Evolutionary conservation across 2,797 vertebrate genomes (phyloP).

Genomic region (Oryzias dopingdopingensis): DNA sequence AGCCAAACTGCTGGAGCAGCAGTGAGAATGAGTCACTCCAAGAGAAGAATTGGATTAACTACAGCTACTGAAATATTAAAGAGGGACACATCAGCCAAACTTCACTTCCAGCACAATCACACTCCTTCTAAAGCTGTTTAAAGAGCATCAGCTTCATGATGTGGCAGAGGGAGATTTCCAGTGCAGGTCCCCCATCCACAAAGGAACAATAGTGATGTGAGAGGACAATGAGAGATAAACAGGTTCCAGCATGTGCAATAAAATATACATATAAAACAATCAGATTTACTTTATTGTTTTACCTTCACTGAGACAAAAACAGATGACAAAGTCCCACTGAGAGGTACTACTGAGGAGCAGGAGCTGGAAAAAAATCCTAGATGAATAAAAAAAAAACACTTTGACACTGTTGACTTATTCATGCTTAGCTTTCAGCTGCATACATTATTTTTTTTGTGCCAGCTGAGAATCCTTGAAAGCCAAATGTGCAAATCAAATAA

Average conservation of each 20-base stretch:
- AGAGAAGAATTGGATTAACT: slow-evolving; percentile 31
- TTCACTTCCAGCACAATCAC: slow-evolving; percentile 8
- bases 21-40: slow-evolving; percentile 33
- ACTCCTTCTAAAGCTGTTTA: slow-evolving; percentile 10
- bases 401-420: slow-evolving; percentile 76
- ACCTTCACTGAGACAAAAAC: slow-evolving; percentile 22
- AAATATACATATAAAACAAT: slow-evolving; percentile 12
- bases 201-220: background rate
- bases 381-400: slow-evolving; percentile 76
- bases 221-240: background rate
- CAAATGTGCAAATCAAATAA: slow-evolving; percentile 67
- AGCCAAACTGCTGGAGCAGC: slow-evolving; percentile 26
- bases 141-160: slow-evolving; percentile 10
- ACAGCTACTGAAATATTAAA: slow-evolving; percentile 27
- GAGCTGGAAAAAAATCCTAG: slow-evolving; percentile 58
- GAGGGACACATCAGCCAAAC: slow-evolving; percentile 28
- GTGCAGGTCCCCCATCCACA: background rate
- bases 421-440: slow-evolving; percentile 66
- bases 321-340: slow-evolving; percentile 26
- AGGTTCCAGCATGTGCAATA: slow-evolving; percentile 2
- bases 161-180: slow-evolving; percentile 11
- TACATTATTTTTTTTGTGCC: slow-evolving; percentile 58
- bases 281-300: slow-evolving; percentile 21
- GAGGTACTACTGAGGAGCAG: slow-evolving; percentile 28
- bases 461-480: slow-evolving; percentile 59